Evolutionary conservation across 2,888 invertebrate species (phyloP), one percentile per base, ranked within the genome.

Genomic region (Hesperia comma): DNA sequence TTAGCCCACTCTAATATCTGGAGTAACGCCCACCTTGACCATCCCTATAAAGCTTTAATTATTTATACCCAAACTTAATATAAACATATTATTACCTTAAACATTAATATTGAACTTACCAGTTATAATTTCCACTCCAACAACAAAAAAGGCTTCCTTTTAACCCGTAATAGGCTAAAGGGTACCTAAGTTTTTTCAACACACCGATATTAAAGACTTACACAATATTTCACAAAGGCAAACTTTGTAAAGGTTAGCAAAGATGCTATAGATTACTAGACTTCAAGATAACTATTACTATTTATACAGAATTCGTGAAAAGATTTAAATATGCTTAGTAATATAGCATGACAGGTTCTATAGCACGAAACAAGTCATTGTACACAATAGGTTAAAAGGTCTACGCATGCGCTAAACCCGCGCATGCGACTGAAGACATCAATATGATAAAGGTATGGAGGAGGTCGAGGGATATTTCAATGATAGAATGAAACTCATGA

Each of bases 1-100:
- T 85, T 78, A 80, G 74, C 90, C 90, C 80, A 90, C n/a, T 91
- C 81, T 81, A 75, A 68, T 70, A 87, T 90, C 89, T 90, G 82
- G 85, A 83, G 86, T 87, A 86, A 88, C 89, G 84, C 89, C 89
- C 85, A 90, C 88, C 70, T 70, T 37, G 55, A 68, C 64, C 58
- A 73, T 69, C 55, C 2, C 71, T 79, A 79, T 77, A 81, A 37
- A 26, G 26, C 26, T 26, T 4, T 26, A 26, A 5, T 26, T 5
- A 26, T 37, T 10, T 12, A 37, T 12, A 2, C 8, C 37, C 4
- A 3, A 69, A 71, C 75, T 74, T 72, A 74, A 19, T 17, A 72
- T 68, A 75, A 75, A 55, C n/a, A 55, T n/a, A n/a, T n/a, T n/a
- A n/a, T n/a, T n/a, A 68, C 56, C 63, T 60, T 69, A 60, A 76